phyloP scores from a whole-genome alignment of 2,888 invertebrate species.

The Norana najaformis region DNA sequence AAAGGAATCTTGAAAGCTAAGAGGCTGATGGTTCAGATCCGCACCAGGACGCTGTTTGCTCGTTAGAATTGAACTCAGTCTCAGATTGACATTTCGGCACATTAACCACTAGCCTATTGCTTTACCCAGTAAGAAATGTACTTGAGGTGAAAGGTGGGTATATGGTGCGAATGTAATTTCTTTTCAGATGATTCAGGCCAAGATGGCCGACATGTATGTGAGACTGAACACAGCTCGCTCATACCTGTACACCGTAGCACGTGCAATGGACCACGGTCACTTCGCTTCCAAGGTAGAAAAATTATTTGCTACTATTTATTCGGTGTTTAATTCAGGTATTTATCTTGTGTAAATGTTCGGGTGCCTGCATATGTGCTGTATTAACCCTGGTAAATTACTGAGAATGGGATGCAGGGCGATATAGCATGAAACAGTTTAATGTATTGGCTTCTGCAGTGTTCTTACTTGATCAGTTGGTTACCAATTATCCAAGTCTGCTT shows the following conservation, averaged over 20 bases:
- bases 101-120: background rate
- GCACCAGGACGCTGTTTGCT: background rate
- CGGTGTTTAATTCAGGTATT: background rate
- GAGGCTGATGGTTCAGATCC: background rate
- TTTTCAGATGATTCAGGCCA: conserved; percentile 71
- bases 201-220: conserved; percentile 94
- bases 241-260: conserved; percentile 87
- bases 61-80: background rate
- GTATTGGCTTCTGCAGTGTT: too few relatives aligned
- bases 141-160: background rate
- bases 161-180: background rate
- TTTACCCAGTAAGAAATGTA: background rate
- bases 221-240: conserved; percentile 81
- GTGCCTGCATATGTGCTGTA: background rate
- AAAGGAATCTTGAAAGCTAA: background rate
- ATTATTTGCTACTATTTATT: background rate
- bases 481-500: background rate
- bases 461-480: too few relatives aligned
- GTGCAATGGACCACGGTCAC: conserved; percentile 75
- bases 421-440: too few relatives aligned
- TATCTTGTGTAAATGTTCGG: too few relatives aligned
- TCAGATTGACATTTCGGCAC: background rate
- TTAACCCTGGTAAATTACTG: background rate
- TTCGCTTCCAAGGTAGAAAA: conserved; percentile 66
- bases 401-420: background rate